These are phyloP conservation scores for Myotis pilosus DNA, from an alignment of 2,797 vertebrate species.

Conservation along the genomic window DNA sequence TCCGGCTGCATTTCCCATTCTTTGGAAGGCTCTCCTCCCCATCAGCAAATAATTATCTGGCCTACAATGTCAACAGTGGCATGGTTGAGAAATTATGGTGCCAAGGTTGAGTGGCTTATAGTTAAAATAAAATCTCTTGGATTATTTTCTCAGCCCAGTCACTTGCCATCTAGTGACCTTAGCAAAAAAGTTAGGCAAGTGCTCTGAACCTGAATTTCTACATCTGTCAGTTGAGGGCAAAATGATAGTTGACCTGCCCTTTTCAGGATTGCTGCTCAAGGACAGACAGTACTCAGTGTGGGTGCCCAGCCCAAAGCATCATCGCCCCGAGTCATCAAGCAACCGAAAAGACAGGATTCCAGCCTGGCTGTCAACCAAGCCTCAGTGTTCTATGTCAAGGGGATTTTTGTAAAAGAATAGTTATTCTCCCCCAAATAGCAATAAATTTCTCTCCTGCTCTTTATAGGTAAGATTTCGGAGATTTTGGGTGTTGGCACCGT, in stretches of 20 bases:
- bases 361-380: background rate
- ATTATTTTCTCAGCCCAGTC: background rate
- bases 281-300: too few relatives aligned
- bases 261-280: background rate
- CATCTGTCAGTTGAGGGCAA: background rate
- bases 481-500: constrained; percentile 88
- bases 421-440: background rate
- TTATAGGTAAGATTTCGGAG: constrained; percentile 91
- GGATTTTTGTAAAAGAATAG: background rate
- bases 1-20: too few relatives aligned
- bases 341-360: background rate
- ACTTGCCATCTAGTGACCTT: background rate
- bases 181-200: background rate
- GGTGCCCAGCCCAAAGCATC: accelerated
- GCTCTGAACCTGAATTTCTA: background rate
- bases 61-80: too few relatives aligned
- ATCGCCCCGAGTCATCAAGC: accelerated
- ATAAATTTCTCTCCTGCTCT: background rate
- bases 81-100: background rate
- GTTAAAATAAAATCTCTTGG: background rate
- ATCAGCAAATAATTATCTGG: background rate
- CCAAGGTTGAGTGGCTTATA: background rate
- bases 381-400: accelerated
- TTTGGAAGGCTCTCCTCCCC: background rate
- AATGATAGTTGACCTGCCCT: background rate